phyloP scores from a whole-genome alignment of 2,888 invertebrate species.

The Scaptomyza caliginosa region DNA sequence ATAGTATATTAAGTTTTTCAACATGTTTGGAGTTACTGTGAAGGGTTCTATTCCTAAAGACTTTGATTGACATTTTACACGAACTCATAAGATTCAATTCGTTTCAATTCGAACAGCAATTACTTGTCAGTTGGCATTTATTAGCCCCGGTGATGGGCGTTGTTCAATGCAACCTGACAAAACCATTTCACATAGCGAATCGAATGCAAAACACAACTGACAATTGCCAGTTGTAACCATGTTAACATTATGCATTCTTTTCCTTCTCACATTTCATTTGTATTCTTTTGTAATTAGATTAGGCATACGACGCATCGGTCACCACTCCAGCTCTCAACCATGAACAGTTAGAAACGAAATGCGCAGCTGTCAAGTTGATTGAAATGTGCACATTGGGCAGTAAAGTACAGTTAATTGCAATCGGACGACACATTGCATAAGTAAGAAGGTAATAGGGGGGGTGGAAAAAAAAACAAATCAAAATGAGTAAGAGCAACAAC shows the following conservation, averaged over 20 bases:
- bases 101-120: not conserved
- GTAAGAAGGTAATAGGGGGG: no score
- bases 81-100: not conserved
- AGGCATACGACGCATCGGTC: slow-evolving; percentile 39
- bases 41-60: not conserved
- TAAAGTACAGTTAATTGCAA: not conserved
- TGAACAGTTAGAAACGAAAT: slow-evolving; percentile 50
- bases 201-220: slow-evolving; percentile 42
- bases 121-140: not conserved
- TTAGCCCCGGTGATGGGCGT: slow-evolving; percentile 4
- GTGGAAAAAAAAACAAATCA: not conserved
- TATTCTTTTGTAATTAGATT: slow-evolving; percentile 65
- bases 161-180: slow-evolving; percentile 4
- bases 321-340: slow-evolving; percentile 15
- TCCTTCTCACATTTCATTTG: slow-evolving; percentile 24
- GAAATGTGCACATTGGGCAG: not conserved
- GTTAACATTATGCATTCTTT: slow-evolving; percentile 12
- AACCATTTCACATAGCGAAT: slow-evolving; percentile 12
- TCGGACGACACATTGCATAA: slow-evolving; percentile 29
- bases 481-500: slow-evolving; percentile 45
- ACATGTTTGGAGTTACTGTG: no score
- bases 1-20: no score
- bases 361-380: slow-evolving; percentile 40
- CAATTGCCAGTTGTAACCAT: slow-evolving; percentile 42
- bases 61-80: not conserved